Evolutionary conservation across 2,113 vertebrate species (phyloP).

Genomic region (Pipra filicauda): DNA sequence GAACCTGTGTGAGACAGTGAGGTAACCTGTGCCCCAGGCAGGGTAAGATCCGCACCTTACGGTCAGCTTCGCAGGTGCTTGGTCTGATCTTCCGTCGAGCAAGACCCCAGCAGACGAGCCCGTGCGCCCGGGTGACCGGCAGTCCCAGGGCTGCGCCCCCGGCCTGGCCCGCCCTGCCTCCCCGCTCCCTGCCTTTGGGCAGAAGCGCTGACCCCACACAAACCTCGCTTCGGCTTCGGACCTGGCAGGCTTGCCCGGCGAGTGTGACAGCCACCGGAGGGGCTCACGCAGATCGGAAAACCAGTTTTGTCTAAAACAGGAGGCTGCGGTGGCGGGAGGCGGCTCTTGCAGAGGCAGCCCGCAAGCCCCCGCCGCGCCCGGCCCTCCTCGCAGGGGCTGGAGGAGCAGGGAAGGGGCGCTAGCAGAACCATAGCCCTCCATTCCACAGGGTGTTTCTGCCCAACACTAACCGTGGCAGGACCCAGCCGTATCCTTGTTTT

Average conservation of each 20-base stretch:
- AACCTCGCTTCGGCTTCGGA: not conserved
- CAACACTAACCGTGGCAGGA: too few species aligned
- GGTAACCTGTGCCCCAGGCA: not conserved
- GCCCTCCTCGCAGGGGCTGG: not conserved
- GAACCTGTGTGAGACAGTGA: not conserved
- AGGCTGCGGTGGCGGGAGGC: not conserved
- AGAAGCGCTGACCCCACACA: not conserved
- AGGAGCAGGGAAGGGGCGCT: not conserved
- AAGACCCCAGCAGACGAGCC: not conserved
- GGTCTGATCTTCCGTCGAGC: not conserved
- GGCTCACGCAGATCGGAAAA: not conserved
- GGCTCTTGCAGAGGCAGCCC: not conserved
- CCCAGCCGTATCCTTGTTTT: not conserved
- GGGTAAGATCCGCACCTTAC: not conserved
- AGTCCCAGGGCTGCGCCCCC: not conserved
- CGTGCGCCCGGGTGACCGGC: not conserved
- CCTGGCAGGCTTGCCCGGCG: not conserved
- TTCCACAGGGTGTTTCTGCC: accelerated
- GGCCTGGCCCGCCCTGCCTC: not conserved
- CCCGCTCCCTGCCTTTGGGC: not conserved
- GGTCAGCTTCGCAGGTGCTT: not conserved
- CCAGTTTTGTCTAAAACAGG: not conserved
- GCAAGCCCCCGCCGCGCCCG: not conserved
- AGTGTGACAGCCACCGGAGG: not conserved
- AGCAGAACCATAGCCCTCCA: accelerated